phyloP scores from a whole-genome alignment of 2,888 invertebrate species.

The Perizoma affinitatum region DNA sequence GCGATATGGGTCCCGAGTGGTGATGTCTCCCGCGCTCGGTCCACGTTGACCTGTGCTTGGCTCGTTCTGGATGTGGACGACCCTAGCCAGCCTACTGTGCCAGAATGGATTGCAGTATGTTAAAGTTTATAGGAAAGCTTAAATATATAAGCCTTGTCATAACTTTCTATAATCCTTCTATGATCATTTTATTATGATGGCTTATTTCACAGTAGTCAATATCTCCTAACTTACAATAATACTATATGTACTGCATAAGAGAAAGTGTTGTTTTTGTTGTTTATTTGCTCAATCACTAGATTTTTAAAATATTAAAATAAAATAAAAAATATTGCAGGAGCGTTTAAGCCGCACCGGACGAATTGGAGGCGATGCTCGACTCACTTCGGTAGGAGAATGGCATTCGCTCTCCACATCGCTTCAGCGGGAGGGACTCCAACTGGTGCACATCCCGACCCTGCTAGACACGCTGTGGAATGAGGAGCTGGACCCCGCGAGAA shows the following conservation, averaged over 20 bases:
- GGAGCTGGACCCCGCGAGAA: constrained; percentile 60
- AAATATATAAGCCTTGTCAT: too few relatives aligned
- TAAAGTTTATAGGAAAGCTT: neutral
- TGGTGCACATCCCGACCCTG: constrained; percentile 87
- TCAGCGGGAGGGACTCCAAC: constrained; percentile 73
- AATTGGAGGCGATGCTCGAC: constrained; percentile 90
- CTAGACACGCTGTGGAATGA: constrained; percentile 91
- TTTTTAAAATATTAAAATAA: too few relatives aligned
- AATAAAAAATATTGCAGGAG: too few relatives aligned
- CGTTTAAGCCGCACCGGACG: constrained; percentile 75
- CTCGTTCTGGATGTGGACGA: constrained; percentile 91
- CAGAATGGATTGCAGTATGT: constrained; percentile 87
- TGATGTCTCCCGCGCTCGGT: constrained; percentile 93
- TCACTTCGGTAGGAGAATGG: constrained; percentile 89
- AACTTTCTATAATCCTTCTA: too few relatives aligned
- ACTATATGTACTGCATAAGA: too few relatives aligned
- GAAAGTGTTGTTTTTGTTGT: neutral
- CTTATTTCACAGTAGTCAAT: too few relatives aligned
- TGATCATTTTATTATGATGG: too few relatives aligned
- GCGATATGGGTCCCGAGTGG: constrained; percentile 96
- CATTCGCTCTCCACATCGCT: constrained; percentile 84
- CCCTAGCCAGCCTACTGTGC: constrained; percentile 83
- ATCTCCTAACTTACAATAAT: too few relatives aligned
- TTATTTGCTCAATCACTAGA: too few relatives aligned
- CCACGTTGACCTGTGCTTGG: constrained; percentile 95